Percentiles rank a stretch among this genome's conserved stretches.
Evolutionary conservation across 2,113 vertebrate genomes (phyloP).

Genomic region (Salvelinus fontinalis): DNA sequence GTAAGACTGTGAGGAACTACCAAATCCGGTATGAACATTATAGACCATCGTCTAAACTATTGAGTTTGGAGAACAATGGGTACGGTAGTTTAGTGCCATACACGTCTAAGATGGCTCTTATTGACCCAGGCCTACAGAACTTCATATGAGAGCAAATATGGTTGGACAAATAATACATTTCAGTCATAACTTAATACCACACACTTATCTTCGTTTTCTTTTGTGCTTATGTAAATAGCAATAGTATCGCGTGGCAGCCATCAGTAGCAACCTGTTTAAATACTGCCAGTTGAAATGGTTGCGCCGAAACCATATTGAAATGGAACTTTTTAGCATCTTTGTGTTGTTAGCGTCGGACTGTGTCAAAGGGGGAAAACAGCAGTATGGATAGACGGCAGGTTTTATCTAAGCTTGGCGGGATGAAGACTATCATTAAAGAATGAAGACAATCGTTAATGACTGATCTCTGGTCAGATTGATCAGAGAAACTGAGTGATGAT

Average conservation of each 20-base stretch:
- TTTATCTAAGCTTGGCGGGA: background rate
- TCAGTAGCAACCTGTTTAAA: conserved; percentile 28
- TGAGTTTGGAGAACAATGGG: background rate
- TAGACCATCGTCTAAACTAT: background rate
- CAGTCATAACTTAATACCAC: conserved; percentile 20
- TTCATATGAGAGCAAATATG: conserved; percentile 20
- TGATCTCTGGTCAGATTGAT: conserved; percentile 3
- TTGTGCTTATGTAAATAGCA: conserved; percentile 50
- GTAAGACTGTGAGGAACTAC: background rate
- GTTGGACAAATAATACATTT: conserved; percentile 23
- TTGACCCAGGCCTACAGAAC: background rate
- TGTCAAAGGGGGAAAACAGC: conserved; percentile 25
- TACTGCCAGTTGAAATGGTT: conserved; percentile 22
- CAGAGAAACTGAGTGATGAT: too few relatives aligned
- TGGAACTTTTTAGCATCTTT: conserved; percentile 3
- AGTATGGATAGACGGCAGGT: conserved; percentile 2
- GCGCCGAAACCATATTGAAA: conserved; percentile 14
- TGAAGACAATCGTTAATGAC: too few relatives aligned
- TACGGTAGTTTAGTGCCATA: conserved; percentile 1
- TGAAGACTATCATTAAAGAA: conserved; percentile 14
- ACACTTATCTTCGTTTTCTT: conserved; percentile 3
- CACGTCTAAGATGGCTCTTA: background rate
- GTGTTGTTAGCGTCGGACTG: conserved; percentile 26
- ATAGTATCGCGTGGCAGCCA: conserved; percentile 34
- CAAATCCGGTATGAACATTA: background rate